Base-by-base conservation (phyloP, 2,888 invertebrate genomes). In the Chloroclysta siterata region DNA sequence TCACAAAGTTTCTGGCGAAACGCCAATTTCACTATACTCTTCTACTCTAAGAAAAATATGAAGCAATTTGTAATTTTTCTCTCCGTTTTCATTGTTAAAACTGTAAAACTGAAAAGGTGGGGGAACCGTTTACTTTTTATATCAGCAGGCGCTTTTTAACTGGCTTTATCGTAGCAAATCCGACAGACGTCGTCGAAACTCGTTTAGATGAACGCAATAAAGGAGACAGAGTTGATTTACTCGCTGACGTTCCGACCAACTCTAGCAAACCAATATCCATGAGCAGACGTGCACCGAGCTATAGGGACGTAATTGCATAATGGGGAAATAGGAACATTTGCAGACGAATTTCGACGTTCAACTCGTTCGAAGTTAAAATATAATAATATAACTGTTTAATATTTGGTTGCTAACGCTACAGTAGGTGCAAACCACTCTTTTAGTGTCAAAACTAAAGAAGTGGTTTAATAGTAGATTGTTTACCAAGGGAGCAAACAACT, bases 181-280 rank as follows among this genome's bases (percentile, higher is more conserved):
- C 53, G 58, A 65, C 65, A 51, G 58, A 41, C 61, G 50, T 50
- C 50, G 59, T 52, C 44, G 56, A 22, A 54, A 58, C 57, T 65
- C 65, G 60, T 58, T 61, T 51, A 61, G 65, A 53, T 48, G 56
- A 60, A 61, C 53, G 57, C 60, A 61, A 60, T 65, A 61, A 57
- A 53, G 11, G 42, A 47, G 44, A 58, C 36, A 14, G 53, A 50
- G 29, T 55, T 39, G 57, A 53, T 53, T 48, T 60, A 54, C 44
- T 56, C 33, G 48, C 60, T 55, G 62, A 47, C 52, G 53, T 39
- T 36, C 22, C 15, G 6, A 22, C 47, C 55, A 53, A 41, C 39
- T 46, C 15, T 39, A 41, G 29, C 39, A 14, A 41, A 39, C 55
- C 60, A 56, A 64, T 56, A 56, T 53, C 41, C 44, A 60, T 51